Conservation (phyloP, 2,888 invertebrate genomes). For the Drosophila bunnanda region DNA sequence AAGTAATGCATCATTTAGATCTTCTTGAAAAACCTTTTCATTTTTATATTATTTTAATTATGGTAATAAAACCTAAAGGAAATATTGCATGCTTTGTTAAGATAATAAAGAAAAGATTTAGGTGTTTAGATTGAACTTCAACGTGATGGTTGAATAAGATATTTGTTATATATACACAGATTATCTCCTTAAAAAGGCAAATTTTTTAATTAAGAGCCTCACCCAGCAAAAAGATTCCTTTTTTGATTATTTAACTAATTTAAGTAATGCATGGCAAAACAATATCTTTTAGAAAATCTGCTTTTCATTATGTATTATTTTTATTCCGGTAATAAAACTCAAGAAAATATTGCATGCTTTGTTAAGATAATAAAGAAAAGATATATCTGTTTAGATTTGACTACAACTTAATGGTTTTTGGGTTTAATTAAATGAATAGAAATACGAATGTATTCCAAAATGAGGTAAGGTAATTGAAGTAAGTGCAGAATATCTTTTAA, state of each 20-base stretch:
- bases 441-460: neutral
- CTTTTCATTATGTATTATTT: neutral
- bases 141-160: neutral
- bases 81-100: neutral
- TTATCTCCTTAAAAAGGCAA: neutral
- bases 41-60: neutral
- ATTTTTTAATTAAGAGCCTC: neutral
- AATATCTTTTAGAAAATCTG: neutral
- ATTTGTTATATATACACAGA: too few relatives aligned
- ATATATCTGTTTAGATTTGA: too few relatives aligned
- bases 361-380: neutral
- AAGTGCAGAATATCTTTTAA: too few relatives aligned
- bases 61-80: neutral
- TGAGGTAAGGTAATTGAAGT: too few relatives aligned
- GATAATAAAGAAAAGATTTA: neutral
- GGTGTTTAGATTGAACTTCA: neutral
- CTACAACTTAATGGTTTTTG: neutral
- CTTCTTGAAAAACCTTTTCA: too few relatives aligned
- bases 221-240: neutral
- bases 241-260: neutral
- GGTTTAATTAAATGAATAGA: neutral
- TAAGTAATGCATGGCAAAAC: neutral
- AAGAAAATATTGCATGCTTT: neutral
- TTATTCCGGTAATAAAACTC: neutral
- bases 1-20: neutral